Base-by-base conservation (phyloP, 1,140 invertebrate species). In the Myzus persicae region DNA sequence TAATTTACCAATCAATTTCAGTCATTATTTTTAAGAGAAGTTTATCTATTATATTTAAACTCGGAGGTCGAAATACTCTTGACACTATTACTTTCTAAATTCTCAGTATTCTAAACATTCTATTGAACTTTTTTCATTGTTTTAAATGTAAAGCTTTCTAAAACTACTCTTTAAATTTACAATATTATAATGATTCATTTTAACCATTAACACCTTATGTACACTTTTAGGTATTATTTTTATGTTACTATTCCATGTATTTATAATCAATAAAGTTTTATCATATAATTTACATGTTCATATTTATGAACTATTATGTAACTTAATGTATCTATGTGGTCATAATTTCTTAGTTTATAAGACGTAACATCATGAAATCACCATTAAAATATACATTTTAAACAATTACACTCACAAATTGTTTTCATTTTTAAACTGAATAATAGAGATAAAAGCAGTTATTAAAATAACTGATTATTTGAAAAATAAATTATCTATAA, bases 1-100 rank as follows among this genome's bases (percentile, higher is more conserved):
- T 6, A 48, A 92, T 81, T 38, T 82, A 92, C 44, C 54, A 67
- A 76, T 91, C 20, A 82, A 36, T 82, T 76, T 76, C 36, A 81
- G 90, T 92, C 90, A 92, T 92, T 92, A 82, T 48, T 82, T 81
- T 81, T 92, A 92, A 92, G 67, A 46, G 9, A 48, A 31, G 36
- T 81, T 36, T 46, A 91, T 91, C 46, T 82, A 48, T 46, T 82
- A 38, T 82, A 44, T 48, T 36, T 59, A n/a, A 91, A 91, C n/a
- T 38, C 38, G 26, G 89, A 90, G 51, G 51, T 90, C 31, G 31
- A 59, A 90, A 90, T 67, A 67, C 89, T 67, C 51, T 90, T 90
- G 26, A 44, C n/a, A 42, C 14, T 67, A 67, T 90, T 67, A 42
- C 26, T 90, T 67, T 90, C 51, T 42, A 42, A 59, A 90, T 67